A percentile compares a stretch with the other conserved stretches of the same genome.
These are phyloP conservation scores for Blomia tropicalis DNA, from an alignment of 2,888 invertebrate species.

Conservation along the genomic window DNA sequence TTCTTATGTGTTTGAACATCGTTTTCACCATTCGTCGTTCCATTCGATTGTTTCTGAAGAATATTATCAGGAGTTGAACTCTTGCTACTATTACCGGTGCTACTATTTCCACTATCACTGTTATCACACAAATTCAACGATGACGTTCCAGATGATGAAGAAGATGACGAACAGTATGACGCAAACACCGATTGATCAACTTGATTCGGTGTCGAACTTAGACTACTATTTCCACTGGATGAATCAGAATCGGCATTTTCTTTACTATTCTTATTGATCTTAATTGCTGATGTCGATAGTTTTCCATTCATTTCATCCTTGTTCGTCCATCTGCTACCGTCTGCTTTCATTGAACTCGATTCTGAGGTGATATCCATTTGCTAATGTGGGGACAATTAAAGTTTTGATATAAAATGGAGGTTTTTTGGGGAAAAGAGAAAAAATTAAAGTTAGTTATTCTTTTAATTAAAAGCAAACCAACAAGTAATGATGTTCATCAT, in stretches of 20 bases:
- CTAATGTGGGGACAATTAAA: too few species aligned
- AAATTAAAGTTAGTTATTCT: too few species aligned
- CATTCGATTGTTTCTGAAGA: neutral
- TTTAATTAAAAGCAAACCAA: too few species aligned
- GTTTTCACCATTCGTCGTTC: neutral
- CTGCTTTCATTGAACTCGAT: too few species aligned
- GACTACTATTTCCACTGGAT: constrained; percentile 6
- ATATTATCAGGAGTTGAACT: constrained; percentile 10
- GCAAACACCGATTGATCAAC: neutral
- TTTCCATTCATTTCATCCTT: too few species aligned
- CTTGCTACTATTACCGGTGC: neutral
- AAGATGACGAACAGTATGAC: neutral
- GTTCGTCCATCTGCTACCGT: too few species aligned
- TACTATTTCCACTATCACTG: neutral
- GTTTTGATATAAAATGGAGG: too few species aligned
- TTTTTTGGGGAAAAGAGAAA: too few species aligned
- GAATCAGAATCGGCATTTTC: constrained; percentile 7
- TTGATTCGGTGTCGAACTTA: constrained; percentile 20
- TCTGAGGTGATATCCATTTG: too few species aligned
- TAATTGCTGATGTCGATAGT: neutral
- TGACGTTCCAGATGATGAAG: constrained; percentile 8
- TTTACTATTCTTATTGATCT: neutral
- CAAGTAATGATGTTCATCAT: too few species aligned
- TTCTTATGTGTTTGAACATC: neutral
- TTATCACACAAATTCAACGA: neutral